Base-by-base conservation (phyloP, 2,888 invertebrate species). In the Anaspis maculata region DNA sequence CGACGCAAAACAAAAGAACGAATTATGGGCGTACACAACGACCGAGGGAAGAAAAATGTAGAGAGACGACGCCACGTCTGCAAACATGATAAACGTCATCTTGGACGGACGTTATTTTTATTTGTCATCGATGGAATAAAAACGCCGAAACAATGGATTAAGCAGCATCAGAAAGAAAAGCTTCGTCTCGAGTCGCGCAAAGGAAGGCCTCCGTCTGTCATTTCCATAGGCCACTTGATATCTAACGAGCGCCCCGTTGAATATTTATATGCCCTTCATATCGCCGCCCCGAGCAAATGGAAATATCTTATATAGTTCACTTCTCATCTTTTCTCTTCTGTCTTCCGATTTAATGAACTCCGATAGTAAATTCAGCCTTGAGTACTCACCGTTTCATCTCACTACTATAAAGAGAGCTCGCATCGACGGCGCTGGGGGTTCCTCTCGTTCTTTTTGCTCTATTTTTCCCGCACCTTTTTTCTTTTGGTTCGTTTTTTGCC, bases 221-320 rank as follows among this genome's bases (percentile, higher is more conserved):
- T 54, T 56, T 55, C 53, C 54, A 57, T 50, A 51, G 54, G 48
- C 51, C 51, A 56, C 54, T 56, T 54, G 55, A 54, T 54, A 52
- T 54, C 52, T 56, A 56, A 57, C 54, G 52, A 54, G 53, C 52
- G 41, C 48, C 46, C 45, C 49, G 49, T 52, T 57, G 57, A 56
- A 57, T 57, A 57, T 57, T 56, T 57, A 57, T 56, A 52, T 43
- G 48, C 49, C 51, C 56, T 56, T 54, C 51, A 55, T 51, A 52
- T 52, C 51, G 48, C n/a, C n/a, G n/a, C 45, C 42, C 49, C 51
- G 41, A 49, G 50, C 52, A 47, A 46, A 56, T 52, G 52, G 53
- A 54, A 57, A 56, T 55, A 45, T 46, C 51, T 49, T 47, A 48
- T 37, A 45, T 37, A 45, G 42, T 46, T 48, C 44, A 41, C 49